Conservation (phyloP, 2,113 vertebrate genomes). For the human region GRCh38 chr17:80792001-80792500, state of each 20-base stretch:
- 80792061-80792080: neutral
- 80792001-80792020: accelerated
- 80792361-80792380: neutral
- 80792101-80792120: neutral
- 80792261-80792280: neutral
- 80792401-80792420: accelerated
- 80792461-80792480: neutral
- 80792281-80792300: neutral
- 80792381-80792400: neutral
- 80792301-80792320: neutral
- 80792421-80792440: neutral
- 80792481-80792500: no score
- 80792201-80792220: neutral
- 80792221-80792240: neutral
- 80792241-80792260: neutral
- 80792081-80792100: neutral
- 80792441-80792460: neutral
- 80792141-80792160: neutral
- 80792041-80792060: accelerated
- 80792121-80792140: neutral
- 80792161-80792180: neutral
- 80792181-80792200: neutral
- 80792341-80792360: neutral
- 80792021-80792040: accelerated
- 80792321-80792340: neutral